Evolutionary conservation across 2,888 invertebrate genomes (phyloP).

Genomic region (Octodonta nipae): DNA sequence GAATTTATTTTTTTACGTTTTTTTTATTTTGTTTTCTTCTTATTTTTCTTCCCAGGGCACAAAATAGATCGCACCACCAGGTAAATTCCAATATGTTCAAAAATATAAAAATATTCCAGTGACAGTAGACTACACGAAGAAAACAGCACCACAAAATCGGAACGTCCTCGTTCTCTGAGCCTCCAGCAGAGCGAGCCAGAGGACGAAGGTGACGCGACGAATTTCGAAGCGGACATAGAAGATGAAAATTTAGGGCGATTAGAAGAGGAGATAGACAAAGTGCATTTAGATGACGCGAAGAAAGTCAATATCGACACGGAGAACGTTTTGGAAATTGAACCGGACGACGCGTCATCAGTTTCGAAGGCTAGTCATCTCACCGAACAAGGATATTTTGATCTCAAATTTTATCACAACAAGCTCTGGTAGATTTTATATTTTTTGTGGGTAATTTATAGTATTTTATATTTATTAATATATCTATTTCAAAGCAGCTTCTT

Average conservation of each 20-base stretch:
- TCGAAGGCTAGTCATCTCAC: constrained; percentile 38
- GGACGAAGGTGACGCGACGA: constrained; percentile 17
- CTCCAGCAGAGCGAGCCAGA: constrained; percentile 36
- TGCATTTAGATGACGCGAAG: constrained; percentile 4
- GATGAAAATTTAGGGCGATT: constrained; percentile 13
- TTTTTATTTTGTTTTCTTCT: constrained; percentile 20
- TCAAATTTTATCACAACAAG: constrained; percentile 66
- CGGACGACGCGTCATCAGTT: constrained; percentile 15
- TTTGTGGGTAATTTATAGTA: background rate
- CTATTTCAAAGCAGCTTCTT: background rate
- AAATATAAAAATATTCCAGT: constrained; percentile 28
- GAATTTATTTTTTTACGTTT: constrained; percentile 15
- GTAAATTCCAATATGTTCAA: constrained; percentile 7
- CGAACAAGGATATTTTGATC: constrained; percentile 56
- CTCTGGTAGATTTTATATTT: constrained; percentile 47
- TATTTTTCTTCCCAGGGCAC: constrained; percentile 27
- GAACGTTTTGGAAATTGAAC: background rate
- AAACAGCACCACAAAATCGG: constrained; percentile 26
- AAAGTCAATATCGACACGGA: constrained; percentile 3
- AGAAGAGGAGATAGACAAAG: constrained; percentile 10
- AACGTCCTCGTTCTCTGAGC: constrained; percentile 40
- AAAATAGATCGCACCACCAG: constrained; percentile 31
- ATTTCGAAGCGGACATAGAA: constrained; percentile 10
- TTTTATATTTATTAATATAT: background rate
- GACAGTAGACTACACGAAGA: constrained; percentile 8